Conservation (phyloP, 2,888 invertebrate species). For the Ligdia adustata region DNA sequence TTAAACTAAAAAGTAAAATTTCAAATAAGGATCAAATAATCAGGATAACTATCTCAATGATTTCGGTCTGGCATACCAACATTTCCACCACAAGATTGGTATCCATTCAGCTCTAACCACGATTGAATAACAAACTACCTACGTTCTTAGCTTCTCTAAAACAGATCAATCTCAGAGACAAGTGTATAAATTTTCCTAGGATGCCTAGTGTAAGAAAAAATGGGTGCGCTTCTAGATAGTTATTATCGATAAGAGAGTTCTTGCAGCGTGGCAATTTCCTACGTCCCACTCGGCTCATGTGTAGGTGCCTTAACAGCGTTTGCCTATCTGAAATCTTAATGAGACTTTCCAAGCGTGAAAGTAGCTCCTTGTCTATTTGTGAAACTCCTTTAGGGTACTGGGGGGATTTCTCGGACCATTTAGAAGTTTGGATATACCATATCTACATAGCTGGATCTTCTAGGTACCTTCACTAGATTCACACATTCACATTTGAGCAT, state of each 20-base stretch:
- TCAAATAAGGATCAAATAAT: not conserved
- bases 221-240: conserved; percentile 33
- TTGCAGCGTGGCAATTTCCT: conserved; percentile 36
- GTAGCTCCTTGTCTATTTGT: conserved; percentile 21
- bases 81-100: conserved; percentile 1
- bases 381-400: conserved; percentile 9
- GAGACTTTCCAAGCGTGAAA: conserved; percentile 30
- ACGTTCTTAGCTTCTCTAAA: not conserved
- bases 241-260: conserved; percentile 37
- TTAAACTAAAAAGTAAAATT: not conserved
- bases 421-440: not conserved
- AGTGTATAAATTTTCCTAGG: conserved; percentile 13
- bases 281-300: conserved; percentile 18
- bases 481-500: too few species aligned
- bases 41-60: conserved; percentile 1
- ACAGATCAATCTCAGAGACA: conserved; percentile 16
- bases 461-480: too few species aligned
- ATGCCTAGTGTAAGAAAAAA: conserved; percentile 11
- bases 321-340: conserved; percentile 38
- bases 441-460: too few species aligned
- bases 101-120: too few species aligned
- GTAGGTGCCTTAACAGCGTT: conserved; percentile 27
- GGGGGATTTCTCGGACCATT: conserved; percentile 1
- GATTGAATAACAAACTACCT: conserved; percentile 13
- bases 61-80: not conserved